Base-by-base conservation (phyloP, 2,888 invertebrate species). In the Hydropsyche betteni region DNA sequence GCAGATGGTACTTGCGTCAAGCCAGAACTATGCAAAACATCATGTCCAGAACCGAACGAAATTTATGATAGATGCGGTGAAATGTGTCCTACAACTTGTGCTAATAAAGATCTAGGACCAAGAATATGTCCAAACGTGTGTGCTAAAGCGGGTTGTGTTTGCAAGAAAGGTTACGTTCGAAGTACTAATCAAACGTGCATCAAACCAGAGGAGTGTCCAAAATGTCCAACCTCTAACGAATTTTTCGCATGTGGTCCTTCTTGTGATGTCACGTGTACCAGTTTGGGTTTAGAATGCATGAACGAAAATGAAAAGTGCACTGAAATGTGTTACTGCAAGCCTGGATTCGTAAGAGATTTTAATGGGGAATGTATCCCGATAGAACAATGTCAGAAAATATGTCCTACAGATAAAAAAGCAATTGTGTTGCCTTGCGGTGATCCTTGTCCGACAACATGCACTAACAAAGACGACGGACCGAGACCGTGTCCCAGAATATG, bases 271-370 rank as follows among this genome's bases (percentile, higher is more conserved):
- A 80, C 80, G 69, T 84, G 84, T 68, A 80, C 80, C n/a, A 83
- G 81, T 16, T n/a, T 58, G 16, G 44, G 44, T 8, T 33, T 55
- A 38, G 12, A 38, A 10, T 58, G 58, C 14, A 33, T 38, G 8
- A 38, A 36, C 4, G 44, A 36, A 24, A 74, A 83, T 70, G 76
- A 83, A 0, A 80, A 80, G n/a, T 84, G 84, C 12, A 83, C 83
- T 2, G 82, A 82, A 75, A 83, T 81, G 33, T 84, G 84, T 77
- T 84, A 84, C 69, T 84, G 84, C 75, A 79, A 80, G 8, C 53
- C 81, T 1, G 82, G 82, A 4, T 72, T 58, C 36, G 72, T 38
- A 16, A 58, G 72, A 33, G 58, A 72, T 38, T 10, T n/a, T n/a
- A 14, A 5, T 3, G 72, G 44, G 1, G n/a, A 2, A 6, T 84